Evolutionary conservation across 2,888 invertebrate genomes (phyloP), one percentile per base, ranked within the genome.

Genomic region (Byasa hedistus): DNA sequence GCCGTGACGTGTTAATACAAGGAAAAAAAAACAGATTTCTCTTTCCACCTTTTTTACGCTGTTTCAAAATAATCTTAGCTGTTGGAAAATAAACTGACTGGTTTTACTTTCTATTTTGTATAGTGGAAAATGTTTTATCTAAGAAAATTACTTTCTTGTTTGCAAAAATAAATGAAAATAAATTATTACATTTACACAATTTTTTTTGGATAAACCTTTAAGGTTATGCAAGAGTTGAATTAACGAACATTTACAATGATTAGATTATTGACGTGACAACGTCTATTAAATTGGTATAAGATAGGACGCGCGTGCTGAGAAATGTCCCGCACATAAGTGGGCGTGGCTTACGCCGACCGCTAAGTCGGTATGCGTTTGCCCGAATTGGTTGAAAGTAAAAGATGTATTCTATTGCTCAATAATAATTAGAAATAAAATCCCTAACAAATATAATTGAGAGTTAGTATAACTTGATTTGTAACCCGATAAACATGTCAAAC

Each of bases 1-100:
- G 52, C 24, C 55, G 54, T 24, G 44, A 27, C 22, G 44, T 22
- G 54, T 24, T 54, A 55, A 54, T 64, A 59, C 10, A 32, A 51
- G 54, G 15, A 61, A 59, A 57, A n/a, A n/a, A 52, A 64, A 64
- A 59, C 32, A 12, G 64, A 52, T 64, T 64, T 58, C 52, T 57
- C 58, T 64, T 58, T 57, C 36, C 39, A 19, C 23, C 8, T 54
- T 22, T 51, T 64, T 51, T 58, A 23, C 48, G 19, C n/a, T 1
- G 48, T 48, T 48, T n/a, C 48, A n/a, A 48, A 48, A 48, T 48
- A n/a, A 48, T 48, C n/a, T 19, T 19, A 48, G 7, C 48, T 8
- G n/a, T 48, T n/a, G n/a, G 5, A 48, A 7, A 27, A 48, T 7
- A 19, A 48, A 48, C 48, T 19, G 48, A 19, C 48, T 7, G 3